Base-by-base conservation (phyloP, 1,140 invertebrate species). In the Phymastichus coffea region DNA sequence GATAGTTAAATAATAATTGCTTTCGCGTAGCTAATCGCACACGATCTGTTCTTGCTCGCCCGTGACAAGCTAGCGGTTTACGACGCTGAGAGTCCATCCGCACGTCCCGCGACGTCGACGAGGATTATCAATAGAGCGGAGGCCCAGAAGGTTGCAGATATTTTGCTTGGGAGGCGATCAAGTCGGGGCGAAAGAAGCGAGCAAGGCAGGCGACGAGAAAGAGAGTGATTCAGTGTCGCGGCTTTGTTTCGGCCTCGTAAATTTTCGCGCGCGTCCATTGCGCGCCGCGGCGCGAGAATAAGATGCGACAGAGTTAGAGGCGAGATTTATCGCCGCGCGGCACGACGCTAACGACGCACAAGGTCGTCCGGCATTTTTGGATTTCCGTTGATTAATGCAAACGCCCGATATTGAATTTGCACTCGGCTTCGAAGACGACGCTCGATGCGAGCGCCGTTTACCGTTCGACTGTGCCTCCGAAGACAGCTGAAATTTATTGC, bases 141-240 rank as follows among this genome's bases (percentile, higher is more conserved):
- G n/a, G n/a, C n/a, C n/a, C n/a, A n/a, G n/a, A 20, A 52, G 17
- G 47, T 35, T 30, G 2, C 10, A 17, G 43, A 48, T 61, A 55
- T 61, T 54, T 61, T 47, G 46, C 58, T 61, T 61, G 51, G 44
- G 54, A 30, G 8, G 44, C 10, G 25, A 55, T 61, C 51, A 61
- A 61, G 8, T 54, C 30, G 43, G 3, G 20, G 22, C 33, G 6
- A 12, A 6, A 6, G 6, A 33, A 6, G 28, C 28, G 28, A 6
- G 12, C 28, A 33, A n/a, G 25, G 41, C 15, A 40, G 6, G 19
- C 4, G 23, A 17, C 0, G 14, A 46, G 57, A 28, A 10, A 19
- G 25, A 26, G 2, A 23, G 47, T 35, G 23, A 48, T 40, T 57
- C 55, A 41, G 23, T 23, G 25, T 7, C 38, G 35, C 25, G 6